Evolutionary conservation across 2,113 vertebrate species (phyloP), one percentile per base, ranked within the genome.

Genomic region (Misgurnus anguillicaudatus): DNA sequence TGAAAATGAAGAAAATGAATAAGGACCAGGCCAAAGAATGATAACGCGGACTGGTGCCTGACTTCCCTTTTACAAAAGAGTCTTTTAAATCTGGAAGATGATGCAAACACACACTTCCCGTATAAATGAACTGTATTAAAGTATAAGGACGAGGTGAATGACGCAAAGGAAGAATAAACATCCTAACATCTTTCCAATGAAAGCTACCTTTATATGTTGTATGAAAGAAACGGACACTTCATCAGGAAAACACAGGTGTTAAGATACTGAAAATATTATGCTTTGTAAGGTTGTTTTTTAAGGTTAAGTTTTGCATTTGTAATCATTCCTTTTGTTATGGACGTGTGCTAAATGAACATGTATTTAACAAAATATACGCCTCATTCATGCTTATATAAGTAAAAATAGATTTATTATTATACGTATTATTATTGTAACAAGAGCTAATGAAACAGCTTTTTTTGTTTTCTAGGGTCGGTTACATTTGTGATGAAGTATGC

Each of bases 1-100:
- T 98, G 97, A 99, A 98, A 89, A 97, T 98, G 96, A 98, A 98
- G 93, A 99, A 98, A 91, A 95, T 97, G 93, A 98, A 94, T 89
- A 98, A 98, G 87, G 96, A 98, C 51, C 96, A 98, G 83, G 91
- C 95, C 80, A 98, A 98, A 89, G 96, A 98, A 87, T 97, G 93
- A 90, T 58, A 79, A 19, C 69, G 42, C 53, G 62, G 48, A 11
- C 14, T 19, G 57, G 36, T 47, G 60, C 24, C 57, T 55, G 70
- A 9, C 48, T 38, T 47, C 60, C 6, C 38, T 83, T 75, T 76
- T 60, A 80, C 24, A 48, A 67, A n/a, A 62, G 24, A 71, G n/a
- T 51, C 16, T 62, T 51, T 47, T 57, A 68, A 78, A 51, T 68
- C 11, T 79, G 70, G 83, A 79, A 69, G 68, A 21, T 77, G 57